Conservation (phyloP, 2,113 vertebrate genomes). For the Diadophis punctatus region DNA sequence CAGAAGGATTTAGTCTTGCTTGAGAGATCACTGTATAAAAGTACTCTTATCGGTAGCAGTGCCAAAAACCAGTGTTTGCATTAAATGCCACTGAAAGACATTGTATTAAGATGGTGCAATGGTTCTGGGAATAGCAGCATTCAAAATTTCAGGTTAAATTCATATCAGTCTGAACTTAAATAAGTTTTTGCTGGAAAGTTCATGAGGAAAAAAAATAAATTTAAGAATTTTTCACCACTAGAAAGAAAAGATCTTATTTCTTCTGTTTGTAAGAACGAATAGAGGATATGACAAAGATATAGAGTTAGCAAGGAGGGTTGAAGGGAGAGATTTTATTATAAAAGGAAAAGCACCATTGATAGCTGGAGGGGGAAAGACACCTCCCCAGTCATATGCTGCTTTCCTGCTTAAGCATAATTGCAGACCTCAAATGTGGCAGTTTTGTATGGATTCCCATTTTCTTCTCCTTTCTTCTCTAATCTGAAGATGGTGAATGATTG, state of each 20-base stretch:
- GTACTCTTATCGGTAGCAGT: constrained; percentile 9
- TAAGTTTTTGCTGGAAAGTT: background rate
- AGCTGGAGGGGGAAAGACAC: background rate
- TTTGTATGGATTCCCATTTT: constrained; percentile 41
- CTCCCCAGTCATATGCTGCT: constrained; percentile 15
- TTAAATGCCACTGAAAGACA: constrained; percentile 14
- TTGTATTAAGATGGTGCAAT: background rate
- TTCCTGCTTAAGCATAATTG: constrained; percentile 46
- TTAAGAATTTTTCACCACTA: background rate
- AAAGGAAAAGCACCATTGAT: constrained; percentile 12
- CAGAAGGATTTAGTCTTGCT: constrained; percentile 18
- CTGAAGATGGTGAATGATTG: constrained; percentile 45
- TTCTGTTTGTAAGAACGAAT: background rate
- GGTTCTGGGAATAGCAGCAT: background rate
- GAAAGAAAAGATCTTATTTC: background rate
- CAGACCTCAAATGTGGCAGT: constrained; percentile 38
- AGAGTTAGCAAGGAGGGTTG: background rate
- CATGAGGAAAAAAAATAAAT: background rate
- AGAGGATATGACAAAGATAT: background rate
- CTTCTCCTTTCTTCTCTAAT: constrained; percentile 12
- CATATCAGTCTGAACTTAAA: background rate
- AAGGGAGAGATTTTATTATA: background rate
- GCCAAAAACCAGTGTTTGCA: constrained; percentile 3
- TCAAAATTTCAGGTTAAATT: constrained; percentile 1
- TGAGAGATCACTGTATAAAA: background rate